Conservation (phyloP, 2,888 invertebrate genomes). For the Torymus aiolomorphi region DNA sequence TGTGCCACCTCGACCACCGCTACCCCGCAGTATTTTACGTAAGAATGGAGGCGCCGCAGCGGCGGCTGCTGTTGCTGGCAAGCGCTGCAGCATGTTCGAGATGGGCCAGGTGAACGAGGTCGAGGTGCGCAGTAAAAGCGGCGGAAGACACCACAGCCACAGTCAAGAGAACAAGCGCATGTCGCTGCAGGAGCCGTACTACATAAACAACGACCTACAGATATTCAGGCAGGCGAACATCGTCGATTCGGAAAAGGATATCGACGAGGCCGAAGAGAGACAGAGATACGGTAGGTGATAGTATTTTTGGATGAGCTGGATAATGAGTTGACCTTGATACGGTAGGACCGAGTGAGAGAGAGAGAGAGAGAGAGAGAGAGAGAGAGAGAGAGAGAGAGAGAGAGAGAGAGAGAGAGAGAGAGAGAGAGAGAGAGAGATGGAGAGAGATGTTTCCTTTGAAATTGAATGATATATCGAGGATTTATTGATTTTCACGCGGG, state of each 20-base stretch:
- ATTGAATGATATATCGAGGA: background rate
- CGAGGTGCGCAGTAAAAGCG: slow-evolving; percentile 68
- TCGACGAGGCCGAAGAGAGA: slow-evolving; percentile 73
- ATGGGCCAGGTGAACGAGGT: slow-evolving; percentile 80
- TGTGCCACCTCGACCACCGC: slow-evolving; percentile 83
- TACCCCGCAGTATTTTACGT: slow-evolving; percentile 85
- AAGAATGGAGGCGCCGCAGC: slow-evolving; percentile 74
- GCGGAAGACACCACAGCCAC: slow-evolving; percentile 70
- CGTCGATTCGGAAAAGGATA: slow-evolving; percentile 73
- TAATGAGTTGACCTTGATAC: background rate
- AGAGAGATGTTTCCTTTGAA: slow-evolving; percentile 2
- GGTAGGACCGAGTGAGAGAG: background rate
- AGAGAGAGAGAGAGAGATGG: background rate
- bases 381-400: background rate
- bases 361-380: background rate
- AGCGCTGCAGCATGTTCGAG: slow-evolving; percentile 89
- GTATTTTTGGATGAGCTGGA: background rate
- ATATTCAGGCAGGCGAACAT: slow-evolving; percentile 65
- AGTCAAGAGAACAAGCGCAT: slow-evolving; percentile 81
- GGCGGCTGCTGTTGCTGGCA: slow-evolving; percentile 51
- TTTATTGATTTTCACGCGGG: background rate
- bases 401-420: background rate
- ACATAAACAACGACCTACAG: slow-evolving; percentile 76
- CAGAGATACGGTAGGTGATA: slow-evolving; percentile 64
- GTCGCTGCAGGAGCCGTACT: slow-evolving; percentile 87